Evolutionary conservation across 1,140 invertebrate species (phyloP).

Genomic region (Odontomachus brunneus): DNA sequence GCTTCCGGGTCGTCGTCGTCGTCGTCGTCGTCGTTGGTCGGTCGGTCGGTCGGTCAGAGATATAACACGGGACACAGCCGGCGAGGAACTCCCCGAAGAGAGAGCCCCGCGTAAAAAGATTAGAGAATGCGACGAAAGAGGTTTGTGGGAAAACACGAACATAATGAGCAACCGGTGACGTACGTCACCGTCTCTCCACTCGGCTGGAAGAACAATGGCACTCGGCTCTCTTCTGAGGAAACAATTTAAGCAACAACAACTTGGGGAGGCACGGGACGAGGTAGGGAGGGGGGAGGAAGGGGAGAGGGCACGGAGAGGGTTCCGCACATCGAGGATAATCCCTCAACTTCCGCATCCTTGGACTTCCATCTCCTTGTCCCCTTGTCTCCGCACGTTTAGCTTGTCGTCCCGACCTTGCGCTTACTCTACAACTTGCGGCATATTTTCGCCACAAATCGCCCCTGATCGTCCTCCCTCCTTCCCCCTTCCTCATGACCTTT

Average conservation of each 20-base stretch:
- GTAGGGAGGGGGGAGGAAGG: too few species aligned
- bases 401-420: background rate
- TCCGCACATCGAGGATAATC: conserved; percentile 41
- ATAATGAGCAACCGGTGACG: conserved; percentile 66
- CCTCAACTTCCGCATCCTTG: conserved; percentile 58
- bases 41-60: conserved; percentile 67
- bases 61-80: conserved; percentile 44
- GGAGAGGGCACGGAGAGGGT: background rate
- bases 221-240: conserved; percentile 55
- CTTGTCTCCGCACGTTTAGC: background rate
- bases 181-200: conserved; percentile 68
- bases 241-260: conserved; percentile 65
- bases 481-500: background rate
- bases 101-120: conserved; percentile 39
- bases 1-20: conserved; percentile 75
- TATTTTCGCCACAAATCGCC: conserved; percentile 1
- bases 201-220: conserved; percentile 64
- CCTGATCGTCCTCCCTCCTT: background rate
- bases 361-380: conserved; percentile 34
- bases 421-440: background rate
- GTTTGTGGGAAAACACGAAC: conserved; percentile 57
- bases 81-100: conserved; percentile 52
- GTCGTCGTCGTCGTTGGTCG: too few species aligned
- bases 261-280: too few species aligned
- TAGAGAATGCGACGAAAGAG: conserved; percentile 46